phyloP scores from a whole-genome alignment of 2,113 vertebrate species.

The Acanthisitta chloris region DNA sequence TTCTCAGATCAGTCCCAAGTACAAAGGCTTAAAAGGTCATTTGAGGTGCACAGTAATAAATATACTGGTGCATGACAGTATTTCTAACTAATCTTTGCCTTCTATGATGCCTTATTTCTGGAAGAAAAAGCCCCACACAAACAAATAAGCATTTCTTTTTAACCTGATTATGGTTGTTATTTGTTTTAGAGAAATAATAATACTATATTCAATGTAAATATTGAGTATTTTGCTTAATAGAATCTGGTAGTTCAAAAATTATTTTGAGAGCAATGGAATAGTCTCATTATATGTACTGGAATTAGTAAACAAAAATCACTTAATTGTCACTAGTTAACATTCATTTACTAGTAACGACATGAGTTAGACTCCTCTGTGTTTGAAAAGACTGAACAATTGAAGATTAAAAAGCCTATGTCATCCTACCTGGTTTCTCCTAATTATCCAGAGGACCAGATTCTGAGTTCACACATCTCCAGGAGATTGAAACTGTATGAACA shows the following conservation, averaged over 20 bases:
- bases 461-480: neutral
- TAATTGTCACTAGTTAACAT: neutral
- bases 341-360: neutral
- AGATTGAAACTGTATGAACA: neutral
- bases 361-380: neutral
- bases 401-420: neutral
- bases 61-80: neutral
- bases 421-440: neutral
- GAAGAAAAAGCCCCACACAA: rapidly evolving
- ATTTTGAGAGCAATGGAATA: neutral
- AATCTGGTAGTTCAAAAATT: neutral
- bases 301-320: neutral
- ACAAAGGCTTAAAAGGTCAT: neutral
- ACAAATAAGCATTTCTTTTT: neutral
- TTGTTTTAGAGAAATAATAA: neutral
- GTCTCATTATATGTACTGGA: neutral
- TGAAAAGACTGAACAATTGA: neutral
- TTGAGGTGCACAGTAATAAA: neutral
- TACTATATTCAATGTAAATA: neutral
- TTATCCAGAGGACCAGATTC: neutral
- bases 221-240: neutral
- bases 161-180: neutral
- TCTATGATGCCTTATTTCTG: neutral
- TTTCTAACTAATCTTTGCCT: neutral
- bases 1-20: neutral